A percentile compares a stretch with the other conserved stretches of the same genome.
Conservation (phyloP, 2,888 invertebrate genomes). For the Perdita meconis region DNA sequence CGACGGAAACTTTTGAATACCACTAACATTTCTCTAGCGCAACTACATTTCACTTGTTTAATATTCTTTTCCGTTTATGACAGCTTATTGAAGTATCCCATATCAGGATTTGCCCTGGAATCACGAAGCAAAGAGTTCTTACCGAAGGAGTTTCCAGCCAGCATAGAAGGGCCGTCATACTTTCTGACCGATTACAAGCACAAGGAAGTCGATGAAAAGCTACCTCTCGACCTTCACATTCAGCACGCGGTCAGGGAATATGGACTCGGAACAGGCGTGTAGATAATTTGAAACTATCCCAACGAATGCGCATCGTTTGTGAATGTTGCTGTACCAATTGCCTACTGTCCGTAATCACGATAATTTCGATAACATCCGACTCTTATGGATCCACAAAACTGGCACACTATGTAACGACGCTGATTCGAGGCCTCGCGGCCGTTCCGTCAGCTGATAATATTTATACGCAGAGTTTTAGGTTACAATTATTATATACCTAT, state of each 20-base stretch:
- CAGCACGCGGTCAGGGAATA: slow-evolving; percentile 88
- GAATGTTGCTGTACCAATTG: slow-evolving; percentile 62
- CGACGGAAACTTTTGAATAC: no score
- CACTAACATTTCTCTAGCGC: neutral
- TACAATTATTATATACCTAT: slow-evolving; percentile 70
- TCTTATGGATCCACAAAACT: slow-evolving; percentile 55
- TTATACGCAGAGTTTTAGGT: slow-evolving; percentile 75
- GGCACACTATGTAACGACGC: slow-evolving; percentile 61
- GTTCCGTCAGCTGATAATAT: slow-evolving; percentile 63
- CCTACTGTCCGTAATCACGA: slow-evolving; percentile 56
- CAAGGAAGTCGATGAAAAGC: slow-evolving; percentile 87
- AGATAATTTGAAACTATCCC: slow-evolving; percentile 67
- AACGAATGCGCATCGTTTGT: slow-evolving; percentile 50
- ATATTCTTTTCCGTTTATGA: slow-evolving; percentile 58
- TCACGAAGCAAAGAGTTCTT: slow-evolving; percentile 91
- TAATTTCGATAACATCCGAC: slow-evolving; percentile 46
- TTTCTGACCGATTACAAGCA: slow-evolving; percentile 93
- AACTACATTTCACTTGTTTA: neutral
- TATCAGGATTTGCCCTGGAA: slow-evolving; percentile 91
- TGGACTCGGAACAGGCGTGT: slow-evolving; percentile 85
- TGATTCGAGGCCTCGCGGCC: slow-evolving; percentile 59
- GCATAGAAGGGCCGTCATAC: slow-evolving; percentile 93
- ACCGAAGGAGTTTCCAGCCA: slow-evolving; percentile 93
- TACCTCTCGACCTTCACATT: slow-evolving; percentile 89
- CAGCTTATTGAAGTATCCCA: slow-evolving; percentile 90